Percentiles rank a stretch among this genome's conserved stretches.
These are phyloP conservation scores for Chloroceryle aenea DNA, from an alignment of 2,113 vertebrate genomes.

Conservation along the genomic window DNA sequence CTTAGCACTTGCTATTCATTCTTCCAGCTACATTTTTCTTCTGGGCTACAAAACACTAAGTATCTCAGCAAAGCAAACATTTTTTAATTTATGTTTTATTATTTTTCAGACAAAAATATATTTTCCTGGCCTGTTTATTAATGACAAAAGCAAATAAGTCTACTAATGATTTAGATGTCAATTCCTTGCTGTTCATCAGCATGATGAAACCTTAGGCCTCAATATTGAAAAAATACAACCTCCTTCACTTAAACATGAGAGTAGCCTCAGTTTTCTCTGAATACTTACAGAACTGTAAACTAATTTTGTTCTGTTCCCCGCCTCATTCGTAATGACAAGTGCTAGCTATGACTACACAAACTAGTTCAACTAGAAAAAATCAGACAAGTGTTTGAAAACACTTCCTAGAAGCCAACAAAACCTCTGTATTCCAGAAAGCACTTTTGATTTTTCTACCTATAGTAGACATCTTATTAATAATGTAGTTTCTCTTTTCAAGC, in stretches of 20 bases:
- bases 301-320: background rate
- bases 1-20: constrained; percentile 16
- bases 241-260: background rate
- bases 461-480: background rate
- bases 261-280: background rate
- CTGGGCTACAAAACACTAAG: background rate
- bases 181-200: background rate
- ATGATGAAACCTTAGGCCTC: background rate
- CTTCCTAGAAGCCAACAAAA: background rate
- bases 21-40: background rate
- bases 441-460: background rate
- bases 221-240: background rate
- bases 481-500: background rate
- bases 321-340: background rate
- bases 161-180: background rate
- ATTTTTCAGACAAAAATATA: background rate
- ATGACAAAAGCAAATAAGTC: background rate
- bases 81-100: background rate
- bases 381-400: background rate
- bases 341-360: background rate
- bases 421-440: background rate
- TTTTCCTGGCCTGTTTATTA: background rate
- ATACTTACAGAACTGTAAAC: background rate
- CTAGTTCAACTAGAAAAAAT: background rate
- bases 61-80: constrained; percentile 6